Evolutionary conservation across 2,888 invertebrate species (phyloP), one percentile per base, ranked within the genome.

Genomic region (Sarcophaga subvicina): DNA sequence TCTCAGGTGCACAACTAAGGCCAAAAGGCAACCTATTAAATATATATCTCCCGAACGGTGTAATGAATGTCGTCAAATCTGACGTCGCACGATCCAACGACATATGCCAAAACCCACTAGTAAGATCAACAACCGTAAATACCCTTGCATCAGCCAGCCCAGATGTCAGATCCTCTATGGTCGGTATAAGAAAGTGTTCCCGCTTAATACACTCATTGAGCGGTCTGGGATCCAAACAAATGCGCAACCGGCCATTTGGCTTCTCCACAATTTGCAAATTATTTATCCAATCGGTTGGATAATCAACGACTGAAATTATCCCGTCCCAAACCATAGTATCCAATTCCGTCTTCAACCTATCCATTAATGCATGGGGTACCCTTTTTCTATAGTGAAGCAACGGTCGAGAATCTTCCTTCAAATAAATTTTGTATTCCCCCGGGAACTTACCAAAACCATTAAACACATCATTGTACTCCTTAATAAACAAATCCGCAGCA

Each of bases 201-300:
- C 49, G 10, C 49, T 12, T 49, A 49, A 49, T 49, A 3, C 49
- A 49, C 3, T 49, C 14, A 67, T 82, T 85, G 10, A 83, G 25
- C 11, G 83, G 76, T 25, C 78, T 83, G 69, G 85, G 82, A 49
- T 87, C 82, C 11, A 85, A 47, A 45, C 87, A 87, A 64, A 83
- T 59, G 20, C 83, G 75, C 6, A 83, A 14, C 17, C 27, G 20
- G 6, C 83, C 77, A 64, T 77, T 72, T 37, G 82, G 63, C 17
- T 87, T 88, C 60, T 86, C 86, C 17, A 88, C 84, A 47, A 86
- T 78, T 47, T 86, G 80, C 12, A 82, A 37, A 20, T 79, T 83
- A 67, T 86, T 81, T 25, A 88, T 84, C 83, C 83, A 86, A 17
- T 86, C 77, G 11, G 86, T 86, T 49, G 88, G 85, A 66, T 85